Percentiles rank a stretch among this genome's conserved stretches.
Evolutionary conservation across 2,888 invertebrate genomes (phyloP).

Genomic region (Antheraea assamensis): DNA sequence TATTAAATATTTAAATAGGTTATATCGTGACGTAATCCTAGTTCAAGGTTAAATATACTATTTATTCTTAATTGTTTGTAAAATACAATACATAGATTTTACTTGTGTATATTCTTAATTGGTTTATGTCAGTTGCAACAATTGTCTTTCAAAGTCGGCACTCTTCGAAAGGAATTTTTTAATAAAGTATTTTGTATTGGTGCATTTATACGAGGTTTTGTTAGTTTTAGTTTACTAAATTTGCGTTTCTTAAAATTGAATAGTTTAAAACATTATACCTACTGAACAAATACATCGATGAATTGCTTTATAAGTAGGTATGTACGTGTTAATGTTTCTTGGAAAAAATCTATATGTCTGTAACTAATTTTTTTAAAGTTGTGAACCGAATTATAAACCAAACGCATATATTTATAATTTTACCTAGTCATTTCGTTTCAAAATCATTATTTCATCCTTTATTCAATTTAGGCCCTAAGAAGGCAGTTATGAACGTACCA

Average conservation of each 20-base stretch:
- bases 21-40: too few relatives aligned
- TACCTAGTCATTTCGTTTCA: too few relatives aligned
- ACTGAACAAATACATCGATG: background rate
- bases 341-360: too few relatives aligned
- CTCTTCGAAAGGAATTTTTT: too few relatives aligned
- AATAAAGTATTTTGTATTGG: too few relatives aligned
- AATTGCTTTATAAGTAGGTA: background rate
- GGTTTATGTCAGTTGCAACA: background rate
- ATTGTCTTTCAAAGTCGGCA: background rate
- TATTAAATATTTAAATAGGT: background rate
- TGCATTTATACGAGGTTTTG: background rate
- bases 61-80: background rate
- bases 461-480: too few relatives aligned
- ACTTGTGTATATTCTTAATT: background rate
- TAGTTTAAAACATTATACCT: background rate
- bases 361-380: too few relatives aligned
- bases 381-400: too few relatives aligned
- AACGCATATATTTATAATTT: too few relatives aligned
- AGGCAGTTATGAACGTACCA: too few relatives aligned
- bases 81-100: background rate
- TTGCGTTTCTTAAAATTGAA: background rate
- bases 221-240: background rate
- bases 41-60: background rate
- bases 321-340: too few relatives aligned
- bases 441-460: too few relatives aligned